A percentile compares a stretch with the other conserved stretches of the same genome.
Evolutionary conservation across 2,888 invertebrate genomes (phyloP).

Genomic region (Nephrotoma flavescens): DNA sequence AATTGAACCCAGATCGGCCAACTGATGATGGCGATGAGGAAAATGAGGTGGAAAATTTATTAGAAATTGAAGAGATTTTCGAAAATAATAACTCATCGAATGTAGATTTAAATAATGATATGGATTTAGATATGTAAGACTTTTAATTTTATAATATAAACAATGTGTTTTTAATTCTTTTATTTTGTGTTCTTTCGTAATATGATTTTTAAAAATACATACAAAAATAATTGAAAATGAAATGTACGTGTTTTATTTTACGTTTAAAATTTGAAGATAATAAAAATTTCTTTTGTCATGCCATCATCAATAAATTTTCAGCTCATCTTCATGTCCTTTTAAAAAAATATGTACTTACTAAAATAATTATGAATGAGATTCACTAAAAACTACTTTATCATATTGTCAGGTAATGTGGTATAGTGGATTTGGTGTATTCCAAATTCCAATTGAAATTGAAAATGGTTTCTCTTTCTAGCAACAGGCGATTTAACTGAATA

Average conservation of each 20-base stretch:
- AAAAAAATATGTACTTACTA: background rate
- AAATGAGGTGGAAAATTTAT: constrained; percentile 1
- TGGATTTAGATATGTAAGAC: constrained; percentile 28
- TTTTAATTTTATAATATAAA: background rate
- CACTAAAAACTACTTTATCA: background rate
- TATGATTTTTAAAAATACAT: background rate
- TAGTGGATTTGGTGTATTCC: background rate
- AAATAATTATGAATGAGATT: too few species aligned
- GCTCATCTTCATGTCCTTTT: background rate
- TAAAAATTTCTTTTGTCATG: background rate
- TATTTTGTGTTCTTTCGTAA: background rate
- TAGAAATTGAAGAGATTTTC: constrained; percentile 22
- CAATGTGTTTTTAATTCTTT: background rate
- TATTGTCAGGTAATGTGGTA: background rate
- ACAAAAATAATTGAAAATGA: background rate
- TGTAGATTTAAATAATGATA: constrained; percentile 31
- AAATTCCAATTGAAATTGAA: background rate
- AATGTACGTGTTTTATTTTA: background rate
- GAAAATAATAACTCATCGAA: constrained; percentile 27
- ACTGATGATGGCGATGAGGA: background rate
- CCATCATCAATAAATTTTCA: background rate
- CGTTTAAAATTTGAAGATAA: background rate
- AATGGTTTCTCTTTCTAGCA: background rate
- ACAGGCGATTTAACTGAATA: background rate
- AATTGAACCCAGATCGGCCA: background rate